These are phyloP conservation scores for Holothuria leucospilota DNA, from an alignment of 53 echinoderm and acorn worm genomes.

Conservation along the genomic window DNA sequence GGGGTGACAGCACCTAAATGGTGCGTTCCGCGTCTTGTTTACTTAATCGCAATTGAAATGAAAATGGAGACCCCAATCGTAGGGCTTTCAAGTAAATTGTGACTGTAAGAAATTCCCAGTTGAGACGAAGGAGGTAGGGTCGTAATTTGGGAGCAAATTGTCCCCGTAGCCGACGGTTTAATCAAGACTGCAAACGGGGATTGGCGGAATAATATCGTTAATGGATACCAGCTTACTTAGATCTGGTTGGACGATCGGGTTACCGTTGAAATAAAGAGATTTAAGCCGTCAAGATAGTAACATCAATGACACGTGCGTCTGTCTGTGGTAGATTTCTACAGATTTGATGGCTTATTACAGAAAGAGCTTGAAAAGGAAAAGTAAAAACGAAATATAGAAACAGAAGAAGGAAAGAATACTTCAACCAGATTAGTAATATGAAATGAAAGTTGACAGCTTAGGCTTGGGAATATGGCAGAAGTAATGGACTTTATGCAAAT, in stretches of 20 bases:
- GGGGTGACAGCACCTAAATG: constrained; percentile 36
- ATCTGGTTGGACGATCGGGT: constrained; percentile 30
- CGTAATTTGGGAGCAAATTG: constrained; percentile 26
- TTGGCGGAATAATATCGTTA: constrained; percentile 42
- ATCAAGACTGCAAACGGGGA: constrained; percentile 43
- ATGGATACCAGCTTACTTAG: constrained; percentile 40
- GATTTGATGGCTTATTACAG: too few species aligned
- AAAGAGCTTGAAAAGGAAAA: too few species aligned
- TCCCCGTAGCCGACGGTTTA: constrained; percentile 41
- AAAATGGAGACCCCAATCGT: constrained; percentile 34
- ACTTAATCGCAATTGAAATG: constrained; percentile 46
- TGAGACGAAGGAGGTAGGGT: constrained; percentile 12
- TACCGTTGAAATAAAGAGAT: constrained; percentile 27
- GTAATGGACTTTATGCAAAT: constrained; percentile 45
- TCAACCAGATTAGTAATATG: constrained; percentile 28
- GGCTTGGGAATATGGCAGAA: constrained; percentile 2
- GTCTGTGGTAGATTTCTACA: background rate
- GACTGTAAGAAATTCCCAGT: constrained; percentile 6
- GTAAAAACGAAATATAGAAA: too few species aligned
- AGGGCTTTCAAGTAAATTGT: constrained; percentile 42
- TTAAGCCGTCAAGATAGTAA: background rate
- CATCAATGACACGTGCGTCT: constrained; percentile 10
- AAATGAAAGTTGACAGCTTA: constrained; percentile 38
- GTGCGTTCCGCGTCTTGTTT: constrained; percentile 21
- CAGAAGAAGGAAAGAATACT: too few species aligned